Percentiles rank a stretch among this genome's conserved stretches.
Evolutionary conservation across 2,113 vertebrate species (phyloP).

Genomic region (Colius striatus): DNA sequence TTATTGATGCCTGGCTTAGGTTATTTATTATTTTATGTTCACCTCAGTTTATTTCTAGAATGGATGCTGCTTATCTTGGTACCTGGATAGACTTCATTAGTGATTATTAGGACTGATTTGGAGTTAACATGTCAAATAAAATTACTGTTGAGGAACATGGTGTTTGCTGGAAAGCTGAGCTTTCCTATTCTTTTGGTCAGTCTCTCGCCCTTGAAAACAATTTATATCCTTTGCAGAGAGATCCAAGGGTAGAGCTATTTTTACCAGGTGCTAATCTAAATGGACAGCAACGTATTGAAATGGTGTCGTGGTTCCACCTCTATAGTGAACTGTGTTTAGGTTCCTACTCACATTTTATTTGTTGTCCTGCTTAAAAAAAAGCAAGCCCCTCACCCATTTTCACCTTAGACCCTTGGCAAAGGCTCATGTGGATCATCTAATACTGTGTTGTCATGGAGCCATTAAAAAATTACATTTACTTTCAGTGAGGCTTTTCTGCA

Average conservation of each 20-base stretch:
- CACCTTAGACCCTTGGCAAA: background rate
- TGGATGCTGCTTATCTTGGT: background rate
- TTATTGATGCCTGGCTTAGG: background rate
- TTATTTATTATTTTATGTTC: background rate
- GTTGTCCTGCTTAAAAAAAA: background rate
- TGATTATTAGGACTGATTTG: background rate
- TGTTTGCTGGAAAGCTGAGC: background rate
- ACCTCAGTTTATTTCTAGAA: background rate
- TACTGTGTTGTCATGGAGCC: background rate
- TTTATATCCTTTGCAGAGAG: background rate
- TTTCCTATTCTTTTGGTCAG: background rate
- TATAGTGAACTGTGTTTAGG: background rate
- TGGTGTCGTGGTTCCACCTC: background rate
- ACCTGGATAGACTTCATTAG: background rate
- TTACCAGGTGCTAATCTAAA: background rate
- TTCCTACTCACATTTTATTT: background rate
- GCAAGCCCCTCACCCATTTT: background rate
- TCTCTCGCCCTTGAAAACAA: background rate
- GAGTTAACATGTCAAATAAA: background rate
- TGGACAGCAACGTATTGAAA: background rate
- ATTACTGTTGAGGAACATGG: background rate
- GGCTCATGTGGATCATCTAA: background rate
- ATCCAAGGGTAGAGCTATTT: background rate
- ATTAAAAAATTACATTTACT: background rate
- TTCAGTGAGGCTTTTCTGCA: background rate